Base-by-base conservation (phyloP, 1,140 invertebrate genomes). In the Drosophila tani region DNA sequence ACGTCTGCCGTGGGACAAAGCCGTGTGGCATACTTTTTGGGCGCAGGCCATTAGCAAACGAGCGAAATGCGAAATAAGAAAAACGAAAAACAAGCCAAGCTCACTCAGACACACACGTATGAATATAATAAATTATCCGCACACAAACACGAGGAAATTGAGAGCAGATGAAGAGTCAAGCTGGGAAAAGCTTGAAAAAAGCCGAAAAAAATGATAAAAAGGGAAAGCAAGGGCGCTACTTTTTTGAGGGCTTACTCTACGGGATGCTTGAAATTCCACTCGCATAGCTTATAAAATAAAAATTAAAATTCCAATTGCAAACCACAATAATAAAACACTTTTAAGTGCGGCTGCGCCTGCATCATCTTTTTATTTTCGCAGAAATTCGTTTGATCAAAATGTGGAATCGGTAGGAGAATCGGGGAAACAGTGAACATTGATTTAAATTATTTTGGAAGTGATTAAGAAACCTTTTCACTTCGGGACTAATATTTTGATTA, bases 251-350 rank as follows among this genome's bases (percentile, higher is more conserved):
- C 63, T 9, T 49, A 15, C 19, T 50, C 56, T 24, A 24, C 8
- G 27, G 60, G 12, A 57, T 79, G 71, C 68, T 90, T 85, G 75
- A 82, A 81, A 90, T 85, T 85, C 86, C 77, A 38, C 60, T 58
- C 75, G 68, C 85, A 90, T 80, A 75, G 79, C 85, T 85, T 90
- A 90, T 90, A 76, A 90, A 90, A 90, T 90, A 82, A 67, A 79
- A 90, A 88, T 88, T 88, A 88, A 88, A 88, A 90, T 90, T 90
- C 85, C 85, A 85, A 82, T 79, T 75, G 79, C 79, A 90, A 79
- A 69, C 85, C 68, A 56, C 79, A 76, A 79, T 79, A 90, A 82
- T 84, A 88, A 87, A 88, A 84, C 79, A 84, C 78, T 84, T 88
- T 90, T 74, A 79, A 88, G 74, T 27, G 17, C 38, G 80, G 76